Evolutionary conservation across 1,140 invertebrate genomes (phyloP).

Genomic region (Aphelinus atriplicis): DNA sequence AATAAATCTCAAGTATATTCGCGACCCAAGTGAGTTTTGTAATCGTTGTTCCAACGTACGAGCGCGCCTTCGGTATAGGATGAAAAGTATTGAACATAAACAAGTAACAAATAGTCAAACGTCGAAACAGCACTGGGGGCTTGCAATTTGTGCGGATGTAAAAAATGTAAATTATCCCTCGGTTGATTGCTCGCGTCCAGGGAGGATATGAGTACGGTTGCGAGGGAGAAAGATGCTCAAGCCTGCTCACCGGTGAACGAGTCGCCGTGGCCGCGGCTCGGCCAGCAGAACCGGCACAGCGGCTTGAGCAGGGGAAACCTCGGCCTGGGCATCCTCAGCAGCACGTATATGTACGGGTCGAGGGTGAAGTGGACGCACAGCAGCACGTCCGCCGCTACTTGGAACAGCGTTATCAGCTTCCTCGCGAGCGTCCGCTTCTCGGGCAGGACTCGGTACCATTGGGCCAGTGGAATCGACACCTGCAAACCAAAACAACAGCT

Average conservation of each 20-base stretch:
- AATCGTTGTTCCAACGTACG: no score
- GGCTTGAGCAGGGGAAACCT: slow-evolving; percentile 58
- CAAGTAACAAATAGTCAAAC: no score
- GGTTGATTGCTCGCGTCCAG: neutral
- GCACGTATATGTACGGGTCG: slow-evolving; percentile 84
- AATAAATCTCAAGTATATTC: no score
- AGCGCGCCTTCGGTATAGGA: no score
- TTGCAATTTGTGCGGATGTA: no score
- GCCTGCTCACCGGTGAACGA: slow-evolving; percentile 55
- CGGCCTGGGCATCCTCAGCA: slow-evolving; percentile 68
- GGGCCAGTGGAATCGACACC: slow-evolving; percentile 77
- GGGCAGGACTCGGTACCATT: slow-evolving; percentile 57
- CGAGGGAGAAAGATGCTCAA: no score
- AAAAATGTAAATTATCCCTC: no score
- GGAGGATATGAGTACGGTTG: neutral
- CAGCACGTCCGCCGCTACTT: slow-evolving; percentile 75
- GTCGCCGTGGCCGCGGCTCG: slow-evolving; percentile 53
- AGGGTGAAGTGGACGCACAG: slow-evolving; percentile 84
- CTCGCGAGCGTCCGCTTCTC: slow-evolving; percentile 32
- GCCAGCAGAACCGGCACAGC: slow-evolving; percentile 58
- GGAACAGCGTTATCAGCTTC: slow-evolving; percentile 62
- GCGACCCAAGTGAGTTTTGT: no score
- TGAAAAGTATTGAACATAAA: no score
- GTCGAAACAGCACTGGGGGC: no score
- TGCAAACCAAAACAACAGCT: slow-evolving; percentile 51